Conservation (phyloP, 2,113 vertebrate species). For the Haemorhous mexicanus region DNA sequence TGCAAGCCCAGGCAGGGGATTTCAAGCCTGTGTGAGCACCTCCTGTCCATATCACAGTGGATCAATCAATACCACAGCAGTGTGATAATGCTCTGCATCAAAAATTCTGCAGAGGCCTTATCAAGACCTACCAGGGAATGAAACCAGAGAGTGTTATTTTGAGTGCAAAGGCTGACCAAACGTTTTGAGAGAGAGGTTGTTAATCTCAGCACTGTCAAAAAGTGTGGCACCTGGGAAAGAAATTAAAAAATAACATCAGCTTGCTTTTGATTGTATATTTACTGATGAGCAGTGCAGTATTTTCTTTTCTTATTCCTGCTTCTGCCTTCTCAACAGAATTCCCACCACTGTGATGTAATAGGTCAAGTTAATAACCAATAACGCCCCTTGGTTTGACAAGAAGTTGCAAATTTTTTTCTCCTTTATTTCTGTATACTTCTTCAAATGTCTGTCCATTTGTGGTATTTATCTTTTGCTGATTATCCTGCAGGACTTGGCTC, state of each 20-base stretch:
- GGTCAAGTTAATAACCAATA: background rate
- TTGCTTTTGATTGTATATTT: slow-evolving; percentile 2
- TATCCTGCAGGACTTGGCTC: background rate
- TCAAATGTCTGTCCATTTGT: background rate
- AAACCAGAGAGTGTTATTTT: background rate
- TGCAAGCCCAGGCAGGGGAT: background rate
- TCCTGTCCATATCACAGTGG: background rate
- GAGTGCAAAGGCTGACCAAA: background rate
- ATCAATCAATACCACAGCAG: slow-evolving; percentile 30
- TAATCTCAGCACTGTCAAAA: slow-evolving; percentile 1
- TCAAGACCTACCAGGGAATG: background rate
- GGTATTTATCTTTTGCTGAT: background rate
- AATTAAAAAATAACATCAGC: background rate
- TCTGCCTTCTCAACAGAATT: background rate
- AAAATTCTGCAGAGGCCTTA: background rate
- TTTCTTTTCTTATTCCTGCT: background rate
- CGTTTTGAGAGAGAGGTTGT: background rate
- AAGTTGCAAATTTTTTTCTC: fast-evolving
- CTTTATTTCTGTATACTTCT: background rate
- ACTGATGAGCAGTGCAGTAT: background rate
- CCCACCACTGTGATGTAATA: background rate
- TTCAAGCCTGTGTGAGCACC: background rate
- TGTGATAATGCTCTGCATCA: background rate
- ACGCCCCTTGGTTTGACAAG: background rate
- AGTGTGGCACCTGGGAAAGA: background rate